Conservation (phyloP, 2,113 vertebrate species). For the Daubentonia madagascariensis region DNA sequence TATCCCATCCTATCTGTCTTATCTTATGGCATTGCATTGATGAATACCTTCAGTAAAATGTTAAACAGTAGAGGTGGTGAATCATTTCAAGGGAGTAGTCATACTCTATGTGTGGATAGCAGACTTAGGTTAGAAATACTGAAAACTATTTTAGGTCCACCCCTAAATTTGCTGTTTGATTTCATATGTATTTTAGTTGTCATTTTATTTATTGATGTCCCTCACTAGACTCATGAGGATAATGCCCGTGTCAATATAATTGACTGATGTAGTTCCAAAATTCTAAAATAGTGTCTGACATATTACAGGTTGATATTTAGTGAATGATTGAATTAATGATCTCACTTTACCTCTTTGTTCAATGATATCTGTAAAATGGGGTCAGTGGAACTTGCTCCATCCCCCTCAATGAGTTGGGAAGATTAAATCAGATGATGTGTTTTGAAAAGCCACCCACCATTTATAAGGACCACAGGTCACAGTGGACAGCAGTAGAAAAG, state of each 20-base stretch:
- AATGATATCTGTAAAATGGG: background rate
- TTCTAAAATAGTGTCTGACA: background rate
- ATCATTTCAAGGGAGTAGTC: background rate
- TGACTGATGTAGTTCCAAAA: background rate
- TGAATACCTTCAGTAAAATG: background rate
- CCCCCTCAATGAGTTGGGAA: background rate
- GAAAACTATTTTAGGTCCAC: background rate
- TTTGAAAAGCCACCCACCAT: background rate
- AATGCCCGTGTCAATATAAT: background rate
- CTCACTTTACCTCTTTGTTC: background rate
- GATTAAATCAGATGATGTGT: background rate
- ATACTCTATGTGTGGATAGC: background rate
- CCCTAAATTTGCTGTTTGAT: background rate
- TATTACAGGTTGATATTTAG: background rate
- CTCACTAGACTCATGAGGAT: background rate
- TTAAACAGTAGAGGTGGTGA: background rate
- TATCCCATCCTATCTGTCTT: background rate
- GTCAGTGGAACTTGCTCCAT: background rate
- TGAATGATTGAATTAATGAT: background rate
- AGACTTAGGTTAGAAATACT: background rate
- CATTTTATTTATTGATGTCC: background rate
- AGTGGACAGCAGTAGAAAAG: background rate
- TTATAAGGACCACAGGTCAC: background rate
- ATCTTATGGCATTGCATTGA: background rate
- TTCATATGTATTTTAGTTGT: background rate